Percentiles rank a stretch among this genome's conserved stretches.
Conservation (phyloP, 2,113 vertebrate species). For the Haplochromis vanheusdeni region DNA sequence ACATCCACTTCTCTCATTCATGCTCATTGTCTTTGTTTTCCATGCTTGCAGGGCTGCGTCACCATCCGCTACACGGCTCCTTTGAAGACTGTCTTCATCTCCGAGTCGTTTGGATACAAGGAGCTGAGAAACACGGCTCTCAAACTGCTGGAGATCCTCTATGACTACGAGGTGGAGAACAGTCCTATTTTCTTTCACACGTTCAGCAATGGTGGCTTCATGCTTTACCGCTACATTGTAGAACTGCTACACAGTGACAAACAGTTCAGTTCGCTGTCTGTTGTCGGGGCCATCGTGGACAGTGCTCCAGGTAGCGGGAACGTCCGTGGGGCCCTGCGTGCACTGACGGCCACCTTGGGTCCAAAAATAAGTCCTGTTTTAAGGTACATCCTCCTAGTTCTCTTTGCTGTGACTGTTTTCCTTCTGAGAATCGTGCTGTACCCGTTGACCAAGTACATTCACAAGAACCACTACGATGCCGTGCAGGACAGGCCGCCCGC, state of each 20-base stretch:
- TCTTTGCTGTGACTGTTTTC: conserved; percentile 69
- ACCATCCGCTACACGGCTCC: conserved; percentile 89
- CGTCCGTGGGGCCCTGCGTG: conserved; percentile 78
- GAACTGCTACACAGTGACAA: conserved; percentile 75
- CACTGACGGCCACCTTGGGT: conserved; percentile 73
- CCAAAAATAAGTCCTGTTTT: conserved; percentile 66
- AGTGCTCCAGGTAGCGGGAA: conserved; percentile 86
- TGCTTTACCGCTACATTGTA: conserved; percentile 91
- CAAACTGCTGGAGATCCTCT: conserved; percentile 85
- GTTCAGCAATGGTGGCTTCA: conserved; percentile 92
- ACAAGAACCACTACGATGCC: conserved; percentile 84
- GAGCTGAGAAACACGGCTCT: conserved; percentile 79
- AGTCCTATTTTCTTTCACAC: conserved; percentile 88
- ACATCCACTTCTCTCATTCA: background rate
- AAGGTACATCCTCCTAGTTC: conserved; percentile 69
- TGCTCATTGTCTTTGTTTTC: background rate
- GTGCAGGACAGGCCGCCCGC: conserved; percentile 71
- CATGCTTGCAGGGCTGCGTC: conserved; percentile 78
- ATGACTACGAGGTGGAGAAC: conserved; percentile 83
- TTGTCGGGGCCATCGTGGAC: conserved; percentile 85
- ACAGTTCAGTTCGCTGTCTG: conserved; percentile 74
- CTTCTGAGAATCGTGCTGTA: conserved; percentile 79
- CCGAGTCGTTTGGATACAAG: conserved; percentile 84
- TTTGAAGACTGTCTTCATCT: conserved; percentile 86
- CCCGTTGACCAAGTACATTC: conserved; percentile 81